These are phyloP conservation scores for Clarias magur DNA, from an alignment of 2,113 vertebrate species.

Conservation along the genomic window DNA sequence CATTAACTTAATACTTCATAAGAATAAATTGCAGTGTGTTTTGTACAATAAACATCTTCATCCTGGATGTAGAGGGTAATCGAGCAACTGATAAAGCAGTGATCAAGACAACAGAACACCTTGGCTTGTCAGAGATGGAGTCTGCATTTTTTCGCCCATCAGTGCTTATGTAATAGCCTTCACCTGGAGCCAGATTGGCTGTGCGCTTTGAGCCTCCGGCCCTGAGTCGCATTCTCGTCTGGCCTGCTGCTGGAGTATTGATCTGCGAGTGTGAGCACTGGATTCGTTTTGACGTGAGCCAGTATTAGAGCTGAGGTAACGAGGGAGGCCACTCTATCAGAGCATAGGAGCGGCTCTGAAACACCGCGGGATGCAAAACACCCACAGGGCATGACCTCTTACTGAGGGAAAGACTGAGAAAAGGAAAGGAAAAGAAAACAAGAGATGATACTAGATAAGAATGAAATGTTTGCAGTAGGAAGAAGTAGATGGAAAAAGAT, in stretches of 20 bases:
- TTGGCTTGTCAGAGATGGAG: constrained; percentile 32
- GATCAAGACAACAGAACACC: constrained; percentile 38
- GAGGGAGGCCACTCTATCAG: constrained; percentile 70
- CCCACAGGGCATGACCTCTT: constrained; percentile 72
- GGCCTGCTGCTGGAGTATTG: constrained; percentile 68
- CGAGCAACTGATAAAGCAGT: constrained; percentile 10
- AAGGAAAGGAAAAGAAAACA: neutral
- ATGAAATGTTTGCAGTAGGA: neutral
- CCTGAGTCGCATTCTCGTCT: constrained; percentile 44
- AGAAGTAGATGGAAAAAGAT: constrained; percentile 11
- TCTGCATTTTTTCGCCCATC: constrained; percentile 24
- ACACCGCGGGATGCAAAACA: constrained; percentile 70
- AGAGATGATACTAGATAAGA: neutral
- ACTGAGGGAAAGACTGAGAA: constrained; percentile 58
- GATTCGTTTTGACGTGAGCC: constrained; percentile 77
- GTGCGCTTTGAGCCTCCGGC: constrained; percentile 48
- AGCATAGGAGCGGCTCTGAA: constrained; percentile 72
- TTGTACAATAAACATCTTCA: neutral
- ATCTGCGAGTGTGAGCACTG: constrained; percentile 68
- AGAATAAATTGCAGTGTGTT: neutral
- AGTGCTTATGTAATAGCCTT: constrained; percentile 54
- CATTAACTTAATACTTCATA: neutral
- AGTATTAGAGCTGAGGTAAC: constrained; percentile 76
- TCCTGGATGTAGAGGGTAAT: constrained; percentile 15
- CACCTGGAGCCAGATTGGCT: constrained; percentile 64